Percentiles rank a stretch among this genome's conserved stretches.
Conservation (phyloP, 2,113 vertebrate genomes). For the Lagopus leucura region DNA sequence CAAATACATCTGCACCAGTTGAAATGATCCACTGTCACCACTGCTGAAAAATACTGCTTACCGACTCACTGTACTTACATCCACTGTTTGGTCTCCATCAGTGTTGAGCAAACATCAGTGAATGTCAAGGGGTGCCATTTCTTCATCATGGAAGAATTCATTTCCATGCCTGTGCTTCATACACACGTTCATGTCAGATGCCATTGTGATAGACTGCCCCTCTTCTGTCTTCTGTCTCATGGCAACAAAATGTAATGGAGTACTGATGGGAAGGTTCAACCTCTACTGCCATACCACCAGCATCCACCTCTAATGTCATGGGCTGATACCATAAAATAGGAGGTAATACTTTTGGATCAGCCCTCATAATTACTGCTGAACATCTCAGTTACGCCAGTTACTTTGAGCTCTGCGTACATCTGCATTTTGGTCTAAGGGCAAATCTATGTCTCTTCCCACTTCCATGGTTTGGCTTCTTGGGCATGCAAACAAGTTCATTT, state of each 20-base stretch:
- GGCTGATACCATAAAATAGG: neutral
- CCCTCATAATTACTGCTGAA: neutral
- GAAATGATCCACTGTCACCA: neutral
- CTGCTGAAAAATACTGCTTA: neutral
- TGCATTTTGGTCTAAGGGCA: neutral
- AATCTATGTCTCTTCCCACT: neutral
- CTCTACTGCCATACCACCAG: neutral
- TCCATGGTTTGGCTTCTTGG: neutral
- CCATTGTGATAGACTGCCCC: neutral
- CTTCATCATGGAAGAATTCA: neutral
- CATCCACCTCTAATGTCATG: neutral
- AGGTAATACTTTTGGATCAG: neutral
- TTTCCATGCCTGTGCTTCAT: neutral
- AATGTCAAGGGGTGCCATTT: neutral
- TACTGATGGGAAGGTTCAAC: neutral
- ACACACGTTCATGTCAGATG: neutral
- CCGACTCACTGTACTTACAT: neutral
- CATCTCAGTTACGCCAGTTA: accelerated
- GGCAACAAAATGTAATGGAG: neutral
- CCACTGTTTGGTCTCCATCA: neutral
- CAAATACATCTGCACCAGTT: neutral
- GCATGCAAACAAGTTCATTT: neutral
- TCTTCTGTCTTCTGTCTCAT: neutral
- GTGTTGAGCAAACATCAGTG: neutral
- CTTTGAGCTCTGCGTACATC: neutral